Base-by-base conservation (phyloP, 2,797 vertebrate genomes). In the Silurus aristotelis region DNA sequence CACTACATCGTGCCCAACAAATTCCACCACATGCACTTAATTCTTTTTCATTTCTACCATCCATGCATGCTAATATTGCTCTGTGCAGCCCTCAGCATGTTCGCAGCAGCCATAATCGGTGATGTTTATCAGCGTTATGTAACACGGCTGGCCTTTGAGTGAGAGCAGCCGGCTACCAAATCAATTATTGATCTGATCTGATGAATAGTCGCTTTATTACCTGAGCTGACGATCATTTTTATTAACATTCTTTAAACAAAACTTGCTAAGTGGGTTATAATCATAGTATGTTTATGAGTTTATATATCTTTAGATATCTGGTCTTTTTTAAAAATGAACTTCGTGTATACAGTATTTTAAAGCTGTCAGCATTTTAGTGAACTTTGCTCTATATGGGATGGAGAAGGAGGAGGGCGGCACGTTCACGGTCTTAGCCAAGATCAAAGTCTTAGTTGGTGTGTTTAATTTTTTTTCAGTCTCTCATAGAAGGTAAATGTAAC, bases 71-170 rank as follows among this genome's bases (percentile, higher is more conserved):
- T 55, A 48, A 17, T 27, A 27, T 6, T 27, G 48, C 22, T 55
- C 48, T 19, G 5, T n/a, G 22, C 10, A 72, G 46, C 71, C 13
- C 70, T 20, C 22, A 14, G 20, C 48, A 22, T 56, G 48, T 55
- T 27, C 46, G 2, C 61, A 52, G 31, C 20, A 25, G 64, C 60
- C 15, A 1, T 38, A 55, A 80, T 52, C 66, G 52, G 66, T 77
- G 13, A 68, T 12, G 22, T 64, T 64, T 63, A 22, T n/a, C 31
- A 67, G 77, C 5, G 1, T 83, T 77, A 84, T 66, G 60, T 75
- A 81, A 76, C 55, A 83, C 38, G 79, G 43, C 80, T 83, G 48
- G 10, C 10, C 15, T 38, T 61, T 77, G 55, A 75, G 73, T 76
- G 2, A 2, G n/a, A 75, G 15, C 72, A 14, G 5, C n/a, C 46